Conservation (phyloP, 1,140 invertebrate species). For the Cyrtorhinus lividipennis region DNA sequence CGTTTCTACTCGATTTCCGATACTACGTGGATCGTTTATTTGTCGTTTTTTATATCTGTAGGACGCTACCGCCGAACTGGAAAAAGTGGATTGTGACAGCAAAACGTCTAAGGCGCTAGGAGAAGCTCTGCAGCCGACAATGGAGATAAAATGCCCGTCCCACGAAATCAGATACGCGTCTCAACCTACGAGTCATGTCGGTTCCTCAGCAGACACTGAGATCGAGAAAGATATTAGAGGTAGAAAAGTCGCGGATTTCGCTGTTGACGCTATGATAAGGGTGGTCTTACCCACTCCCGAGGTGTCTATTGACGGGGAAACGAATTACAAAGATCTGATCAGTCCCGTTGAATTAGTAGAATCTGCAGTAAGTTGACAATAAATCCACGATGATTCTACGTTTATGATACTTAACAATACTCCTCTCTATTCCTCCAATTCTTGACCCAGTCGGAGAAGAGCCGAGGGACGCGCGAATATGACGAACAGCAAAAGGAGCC, state of each 20-base stretch:
- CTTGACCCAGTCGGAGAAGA: not conserved
- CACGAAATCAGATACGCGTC: not conserved
- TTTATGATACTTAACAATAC: not conserved
- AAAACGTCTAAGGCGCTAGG: not conserved
- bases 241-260: not conserved
- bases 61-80: not conserved
- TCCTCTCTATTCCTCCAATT: not conserved
- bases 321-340: not conserved
- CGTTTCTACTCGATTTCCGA: too few species aligned
- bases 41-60: not conserved
- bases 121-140: not conserved
- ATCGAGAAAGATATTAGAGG: not conserved
- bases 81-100: not conserved
- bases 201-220: not conserved
- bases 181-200: not conserved
- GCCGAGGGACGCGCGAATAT: not conserved
- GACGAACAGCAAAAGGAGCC: not conserved
- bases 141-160: conserved; percentile 3
- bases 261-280: not conserved
- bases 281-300: not conserved
- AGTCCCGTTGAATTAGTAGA: not conserved
- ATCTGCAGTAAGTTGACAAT: not conserved
- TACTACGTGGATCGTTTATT: not conserved
- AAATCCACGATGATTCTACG: not conserved
- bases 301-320: not conserved